A percentile compares a stretch with the other conserved stretches of the same genome.
Evolutionary conservation across 2,113 vertebrate species (phyloP).

Genomic region (Pseudopipra pipra): DNA sequence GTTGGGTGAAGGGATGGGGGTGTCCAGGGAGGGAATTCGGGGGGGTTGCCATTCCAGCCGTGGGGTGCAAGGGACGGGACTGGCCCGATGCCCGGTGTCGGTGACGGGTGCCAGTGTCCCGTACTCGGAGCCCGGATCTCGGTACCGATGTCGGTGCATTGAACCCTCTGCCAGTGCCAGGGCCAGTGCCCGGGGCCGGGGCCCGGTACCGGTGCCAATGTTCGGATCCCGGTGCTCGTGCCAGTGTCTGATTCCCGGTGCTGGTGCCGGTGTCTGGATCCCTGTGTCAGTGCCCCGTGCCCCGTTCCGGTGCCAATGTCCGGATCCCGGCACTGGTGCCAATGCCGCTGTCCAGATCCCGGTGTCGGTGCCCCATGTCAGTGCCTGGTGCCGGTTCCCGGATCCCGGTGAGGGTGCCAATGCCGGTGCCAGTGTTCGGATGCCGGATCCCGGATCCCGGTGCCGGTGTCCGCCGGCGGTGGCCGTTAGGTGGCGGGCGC

Average conservation of each 20-base stretch:
- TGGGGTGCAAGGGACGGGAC: not conserved
- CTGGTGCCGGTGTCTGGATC: no score
- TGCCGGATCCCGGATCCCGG: no score
- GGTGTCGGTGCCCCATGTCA: not conserved
- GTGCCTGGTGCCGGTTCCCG: not conserved
- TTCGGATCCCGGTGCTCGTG: no score
- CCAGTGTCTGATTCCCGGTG: no score
- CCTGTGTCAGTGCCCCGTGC: no score
- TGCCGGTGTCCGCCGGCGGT: not conserved
- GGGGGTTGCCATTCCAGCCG: not conserved
- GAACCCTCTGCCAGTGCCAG: no score
- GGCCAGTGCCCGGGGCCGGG: no score
- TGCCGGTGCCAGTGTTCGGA: no score
- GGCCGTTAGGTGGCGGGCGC: conserved; percentile 39
- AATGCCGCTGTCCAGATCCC: not conserved
- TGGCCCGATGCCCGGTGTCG: not conserved
- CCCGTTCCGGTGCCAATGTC: not conserved
- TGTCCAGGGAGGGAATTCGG: not conserved
- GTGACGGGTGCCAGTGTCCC: not conserved
- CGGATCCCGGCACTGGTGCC: not conserved
- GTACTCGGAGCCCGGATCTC: no score
- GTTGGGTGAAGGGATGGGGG: not conserved
- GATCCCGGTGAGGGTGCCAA: no score
- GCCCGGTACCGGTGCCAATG: no score
- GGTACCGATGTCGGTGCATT: no score